Percentiles rank a stretch among this genome's conserved stretches.
Conservation (phyloP, 2,113 vertebrate species). For the Neolamprologus brichardi region DNA sequence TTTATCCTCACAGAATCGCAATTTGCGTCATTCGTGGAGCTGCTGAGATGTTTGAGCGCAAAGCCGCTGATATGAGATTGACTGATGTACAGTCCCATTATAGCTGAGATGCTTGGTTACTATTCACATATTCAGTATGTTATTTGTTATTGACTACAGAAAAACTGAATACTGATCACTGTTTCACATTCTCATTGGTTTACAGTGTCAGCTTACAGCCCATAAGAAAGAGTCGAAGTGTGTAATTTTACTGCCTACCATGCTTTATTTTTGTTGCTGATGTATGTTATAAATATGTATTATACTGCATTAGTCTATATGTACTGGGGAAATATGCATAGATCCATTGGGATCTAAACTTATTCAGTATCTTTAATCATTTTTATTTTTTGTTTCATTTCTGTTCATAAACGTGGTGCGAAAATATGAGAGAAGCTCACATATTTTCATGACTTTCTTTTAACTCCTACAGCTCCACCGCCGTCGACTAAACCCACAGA, state of each 20-base stretch:
- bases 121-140: neutral
- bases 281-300: neutral
- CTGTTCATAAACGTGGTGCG: neutral
- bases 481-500: fast-evolving
- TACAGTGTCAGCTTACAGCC: neutral
- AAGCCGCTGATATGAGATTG: neutral
- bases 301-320: neutral
- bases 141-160: neutral
- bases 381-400: neutral
- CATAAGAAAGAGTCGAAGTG: neutral
- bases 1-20: neutral
- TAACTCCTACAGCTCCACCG: slow-evolving; percentile 32
- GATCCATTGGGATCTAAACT: neutral
- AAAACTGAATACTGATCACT: neutral
- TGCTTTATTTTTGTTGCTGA: neutral
- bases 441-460: slow-evolving; percentile 16
- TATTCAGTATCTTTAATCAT: neutral
- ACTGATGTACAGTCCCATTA: neutral
- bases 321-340: neutral
- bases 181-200: neutral
- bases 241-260: neutral
- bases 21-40: neutral
- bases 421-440: neutral
- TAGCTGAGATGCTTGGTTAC: neutral
- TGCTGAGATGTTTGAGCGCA: neutral